These are phyloP conservation scores for Spilogale gracilis DNA, from an alignment of 2,113 vertebrate genomes.

Conservation along the genomic window DNA sequence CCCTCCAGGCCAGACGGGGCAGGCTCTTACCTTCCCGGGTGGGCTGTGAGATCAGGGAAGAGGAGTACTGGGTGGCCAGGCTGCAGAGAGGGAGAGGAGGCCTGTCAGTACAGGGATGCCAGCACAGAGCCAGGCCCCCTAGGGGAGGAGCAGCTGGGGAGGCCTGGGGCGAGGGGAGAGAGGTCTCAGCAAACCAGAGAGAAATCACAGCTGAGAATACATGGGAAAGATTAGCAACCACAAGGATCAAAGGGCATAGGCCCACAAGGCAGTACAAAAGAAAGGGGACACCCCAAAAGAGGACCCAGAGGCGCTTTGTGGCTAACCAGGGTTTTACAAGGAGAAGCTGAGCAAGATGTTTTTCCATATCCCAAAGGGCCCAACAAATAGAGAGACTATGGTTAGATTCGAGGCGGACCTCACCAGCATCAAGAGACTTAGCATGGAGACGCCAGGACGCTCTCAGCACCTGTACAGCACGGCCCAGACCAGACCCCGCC, in stretches of 20 bases:
- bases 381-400: not conserved
- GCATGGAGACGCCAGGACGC: not conserved
- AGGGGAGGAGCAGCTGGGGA: not conserved
- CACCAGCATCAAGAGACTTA: not conserved
- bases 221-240: not conserved
- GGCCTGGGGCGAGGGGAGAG: not conserved
- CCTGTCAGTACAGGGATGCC: not conserved
- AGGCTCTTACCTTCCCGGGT: constrained; percentile 83
- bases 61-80: constrained; percentile 83
- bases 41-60: constrained; percentile 16
- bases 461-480: not conserved
- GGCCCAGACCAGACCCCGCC: not conserved
- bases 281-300: not conserved
- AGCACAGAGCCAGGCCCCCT: not conserved
- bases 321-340: constrained; percentile 48
- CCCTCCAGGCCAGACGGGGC: not conserved
- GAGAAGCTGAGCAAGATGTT: constrained; percentile 20
- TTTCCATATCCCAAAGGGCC: constrained; percentile 47
- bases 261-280: not conserved
- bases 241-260: not conserved
- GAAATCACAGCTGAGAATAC: not conserved
- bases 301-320: not conserved
- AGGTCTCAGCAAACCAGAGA: not conserved
- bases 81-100: constrained; percentile 63
- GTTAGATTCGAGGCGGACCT: not conserved